Evolutionary conservation across 2,888 invertebrate species (phyloP).

Genomic region (Mesodorylaimus sp.): DNA sequence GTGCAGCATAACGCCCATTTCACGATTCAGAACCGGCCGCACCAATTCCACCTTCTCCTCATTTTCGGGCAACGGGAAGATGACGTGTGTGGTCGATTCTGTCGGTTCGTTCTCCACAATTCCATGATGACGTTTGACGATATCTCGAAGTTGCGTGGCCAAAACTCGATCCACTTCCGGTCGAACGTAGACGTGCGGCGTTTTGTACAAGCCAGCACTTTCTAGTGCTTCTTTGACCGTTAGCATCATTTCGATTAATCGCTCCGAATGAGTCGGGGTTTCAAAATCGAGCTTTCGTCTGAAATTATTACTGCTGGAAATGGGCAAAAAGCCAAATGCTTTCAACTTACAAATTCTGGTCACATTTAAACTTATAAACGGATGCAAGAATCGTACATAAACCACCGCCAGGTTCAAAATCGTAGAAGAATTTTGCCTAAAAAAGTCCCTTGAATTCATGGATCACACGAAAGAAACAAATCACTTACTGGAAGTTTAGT

Average conservation of each 20-base stretch:
- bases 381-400: constrained; percentile 78
- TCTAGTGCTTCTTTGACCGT: constrained; percentile 24
- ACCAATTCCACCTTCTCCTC: constrained; percentile 37
- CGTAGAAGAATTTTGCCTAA: constrained; percentile 81
- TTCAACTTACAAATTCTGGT: constrained; percentile 61
- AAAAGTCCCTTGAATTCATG: constrained; percentile 21
- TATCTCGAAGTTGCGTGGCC: constrained; percentile 66
- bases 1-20: constrained; percentile 63
- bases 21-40: constrained; percentile 61
- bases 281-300: constrained; percentile 37
- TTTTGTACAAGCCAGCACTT: not conserved
- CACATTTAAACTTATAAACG: constrained; percentile 83
- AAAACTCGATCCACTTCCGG: constrained; percentile 8
- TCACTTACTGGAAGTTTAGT: constrained; percentile 40
- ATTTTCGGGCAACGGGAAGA: constrained; percentile 47
- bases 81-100: constrained; percentile 65
- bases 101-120: constrained; percentile 56
- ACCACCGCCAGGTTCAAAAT: constrained; percentile 79
- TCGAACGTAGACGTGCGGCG: constrained; percentile 2
- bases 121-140: constrained; percentile 62
- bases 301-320: constrained; percentile 7
- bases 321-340: constrained; percentile 6
- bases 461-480: constrained; percentile 10
- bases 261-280: constrained; percentile 72
- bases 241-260: constrained; percentile 70